Conservation (phyloP, 2,888 invertebrate species). For the Pelosia muscerda region DNA sequence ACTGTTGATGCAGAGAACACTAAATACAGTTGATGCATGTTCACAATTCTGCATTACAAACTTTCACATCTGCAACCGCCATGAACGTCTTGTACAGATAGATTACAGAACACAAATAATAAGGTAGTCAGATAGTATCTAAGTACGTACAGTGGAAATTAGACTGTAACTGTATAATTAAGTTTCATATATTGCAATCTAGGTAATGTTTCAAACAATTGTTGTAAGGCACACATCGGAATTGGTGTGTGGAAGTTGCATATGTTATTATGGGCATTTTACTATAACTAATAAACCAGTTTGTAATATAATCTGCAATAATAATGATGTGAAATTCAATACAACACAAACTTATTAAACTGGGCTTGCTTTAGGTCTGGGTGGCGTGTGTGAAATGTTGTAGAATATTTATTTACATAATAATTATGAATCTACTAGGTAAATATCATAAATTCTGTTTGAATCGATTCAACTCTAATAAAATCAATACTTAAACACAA, state of each 20-base stretch:
- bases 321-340: too few species aligned
- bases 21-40: not conserved
- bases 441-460: too few species aligned
- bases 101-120: constrained; percentile 20
- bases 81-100: constrained; percentile 7
- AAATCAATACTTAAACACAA: too few species aligned
- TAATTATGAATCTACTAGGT: too few species aligned
- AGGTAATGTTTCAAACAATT: constrained; percentile 34
- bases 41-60: not conserved
- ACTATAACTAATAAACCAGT: too few species aligned
- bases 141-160: constrained; percentile 51
- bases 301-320: too few species aligned
- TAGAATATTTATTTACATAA: too few species aligned
- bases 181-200: constrained; percentile 50
- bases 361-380: too few species aligned
- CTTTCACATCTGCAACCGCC: constrained; percentile 1
- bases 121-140: constrained; percentile 29
- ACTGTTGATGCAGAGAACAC: not conserved
- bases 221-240: constrained; percentile 40
- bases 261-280: not conserved
- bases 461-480: too few species aligned
- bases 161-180: constrained; percentile 63
- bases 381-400: too few species aligned
- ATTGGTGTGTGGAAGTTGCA: constrained; percentile 39
- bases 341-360: too few species aligned